Conservation (phyloP, 1,140 invertebrate genomes). For the Eufriesea mexicana region DNA sequence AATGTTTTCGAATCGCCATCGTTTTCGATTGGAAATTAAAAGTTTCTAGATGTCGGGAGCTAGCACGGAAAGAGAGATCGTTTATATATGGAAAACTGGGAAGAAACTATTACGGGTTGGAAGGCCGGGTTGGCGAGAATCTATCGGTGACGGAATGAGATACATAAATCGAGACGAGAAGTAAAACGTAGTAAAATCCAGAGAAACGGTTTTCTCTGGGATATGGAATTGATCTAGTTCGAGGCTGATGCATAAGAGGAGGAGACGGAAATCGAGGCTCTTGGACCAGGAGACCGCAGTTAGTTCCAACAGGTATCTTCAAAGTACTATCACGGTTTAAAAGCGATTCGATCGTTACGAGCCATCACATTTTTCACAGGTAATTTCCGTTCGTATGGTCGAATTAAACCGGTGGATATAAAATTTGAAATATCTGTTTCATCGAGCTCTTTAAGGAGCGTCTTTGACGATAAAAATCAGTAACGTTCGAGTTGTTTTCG, state of each 20-base stretch:
- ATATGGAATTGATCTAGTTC: conserved; percentile 31
- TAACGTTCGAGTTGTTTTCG: neutral
- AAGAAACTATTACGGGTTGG: conserved; percentile 12
- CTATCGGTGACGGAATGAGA: conserved; percentile 22
- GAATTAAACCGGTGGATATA: neutral
- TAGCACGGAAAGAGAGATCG: neutral
- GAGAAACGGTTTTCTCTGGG: conserved; percentile 22
- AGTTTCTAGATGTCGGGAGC: neutral
- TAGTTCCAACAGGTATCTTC: conserved; percentile 63
- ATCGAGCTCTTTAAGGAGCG: neutral
- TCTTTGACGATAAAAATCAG: neutral
- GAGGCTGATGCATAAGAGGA: conserved; percentile 17
- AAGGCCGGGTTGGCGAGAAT: conserved; percentile 10
- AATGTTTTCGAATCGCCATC: conserved; percentile 36
- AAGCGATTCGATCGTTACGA: conserved; percentile 59
- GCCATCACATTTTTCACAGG: conserved; percentile 16
- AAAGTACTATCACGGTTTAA: conserved; percentile 61
- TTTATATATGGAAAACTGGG: neutral
- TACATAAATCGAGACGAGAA: conserved; percentile 25
- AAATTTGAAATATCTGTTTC: neutral
- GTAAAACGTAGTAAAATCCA: conserved; percentile 16
- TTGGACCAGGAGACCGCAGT: conserved; percentile 23
- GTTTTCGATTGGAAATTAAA: neutral
- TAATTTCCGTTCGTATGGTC: neutral
- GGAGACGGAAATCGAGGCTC: neutral